phyloP scores from a whole-genome alignment of 1,140 invertebrate genomes.

The Dreissena polymorpha region DNA sequence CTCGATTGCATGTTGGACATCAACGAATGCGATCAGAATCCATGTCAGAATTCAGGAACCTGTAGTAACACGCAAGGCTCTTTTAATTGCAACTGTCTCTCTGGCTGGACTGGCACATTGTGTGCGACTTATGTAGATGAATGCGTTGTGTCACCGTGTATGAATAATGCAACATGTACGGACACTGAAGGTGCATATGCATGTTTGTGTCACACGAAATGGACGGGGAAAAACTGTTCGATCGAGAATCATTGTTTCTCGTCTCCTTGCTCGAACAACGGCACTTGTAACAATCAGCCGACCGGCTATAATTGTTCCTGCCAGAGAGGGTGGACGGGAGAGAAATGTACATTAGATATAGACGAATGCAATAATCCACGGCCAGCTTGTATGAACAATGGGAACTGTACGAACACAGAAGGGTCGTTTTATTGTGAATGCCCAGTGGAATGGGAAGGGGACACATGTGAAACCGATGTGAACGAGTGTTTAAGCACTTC shows the following conservation, averaged over 20 bases:
- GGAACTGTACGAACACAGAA: conserved; percentile 31
- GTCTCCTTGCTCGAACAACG: conserved; percentile 20
- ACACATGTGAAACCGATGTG: conserved; percentile 29
- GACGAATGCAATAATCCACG: conserved; percentile 29
- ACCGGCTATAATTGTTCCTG: conserved; percentile 43
- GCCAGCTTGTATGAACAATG: conserved; percentile 23
- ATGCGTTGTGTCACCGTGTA: conserved; percentile 49
- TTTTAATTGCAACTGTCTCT: conserved; percentile 30
- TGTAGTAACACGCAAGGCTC: conserved; percentile 35
- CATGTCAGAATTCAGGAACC: conserved; percentile 31
- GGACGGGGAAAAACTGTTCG: conserved; percentile 11
- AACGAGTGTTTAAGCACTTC: conserved; percentile 9
- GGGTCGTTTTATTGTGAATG: conserved; percentile 44
- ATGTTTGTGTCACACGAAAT: conserved; percentile 4
- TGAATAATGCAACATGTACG: conserved; percentile 48
- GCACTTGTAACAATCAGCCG: conserved; percentile 10
- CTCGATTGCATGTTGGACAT: conserved; percentile 5
- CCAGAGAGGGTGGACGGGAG: conserved; percentile 26
- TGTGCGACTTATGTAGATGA: conserved; percentile 39
- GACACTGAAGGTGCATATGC: conserved; percentile 39
- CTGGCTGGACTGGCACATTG: conserved; percentile 20
- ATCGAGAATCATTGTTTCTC: not conserved
- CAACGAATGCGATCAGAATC: conserved; percentile 43
- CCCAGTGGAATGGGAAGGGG: conserved; percentile 25
- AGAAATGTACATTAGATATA: conserved; percentile 43